Evolutionary conservation across 2,113 vertebrate genomes (phyloP), one percentile per base, ranked within the genome.

Genomic region (Thunnus maccoyii): DNA sequence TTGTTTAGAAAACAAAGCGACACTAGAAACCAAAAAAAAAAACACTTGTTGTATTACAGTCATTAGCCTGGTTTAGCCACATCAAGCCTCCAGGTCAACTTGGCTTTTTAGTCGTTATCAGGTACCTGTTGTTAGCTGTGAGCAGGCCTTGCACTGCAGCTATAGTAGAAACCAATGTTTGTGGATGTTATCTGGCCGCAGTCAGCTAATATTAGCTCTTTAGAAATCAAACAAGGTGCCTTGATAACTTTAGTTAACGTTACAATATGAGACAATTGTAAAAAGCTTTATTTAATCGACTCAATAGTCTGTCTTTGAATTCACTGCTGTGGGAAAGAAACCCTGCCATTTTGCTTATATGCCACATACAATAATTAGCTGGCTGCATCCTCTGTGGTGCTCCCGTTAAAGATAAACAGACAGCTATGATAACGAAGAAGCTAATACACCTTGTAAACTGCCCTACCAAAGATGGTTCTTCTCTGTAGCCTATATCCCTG

Each of bases 381-480:
- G 46, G 17, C 44, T 57, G 51, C 48, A 86, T 80, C 60, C 20
- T 75, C 67, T 62, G 18, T 67, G 41, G 15, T 15, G 30, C 64
- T 76, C 82, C 60, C 58, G 51, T 36, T 41, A 41, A 12, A 72
- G 25, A 61, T 63, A 22, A 68, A 51, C 36, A 66, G 47, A 71
- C 55, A 74, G n/a, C n/a, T 63, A 76, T 71, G 15, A 68, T 18
- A 15, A 48, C 32, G 20, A 78, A 27, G 57, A 20, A 70, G 74
- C 55, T 69, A 75, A 65, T 64, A 69, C 47, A 73, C 61, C 63
- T 51, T 72, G 55, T 51, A 32, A 78, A 68, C 68, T 75, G 48
- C 78, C 22, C 73, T 65, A 69, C 58, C 80, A 90, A 91, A 90
- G 79, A 91, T 86, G 91, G 83, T 85, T 85, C 47, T 86, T 67